A percentile compares a stretch with the other conserved stretches of the same genome.
These are phyloP conservation scores for Agrochola circellaris DNA, from an alignment of 2,888 invertebrate genomes.

Conservation along the genomic window DNA sequence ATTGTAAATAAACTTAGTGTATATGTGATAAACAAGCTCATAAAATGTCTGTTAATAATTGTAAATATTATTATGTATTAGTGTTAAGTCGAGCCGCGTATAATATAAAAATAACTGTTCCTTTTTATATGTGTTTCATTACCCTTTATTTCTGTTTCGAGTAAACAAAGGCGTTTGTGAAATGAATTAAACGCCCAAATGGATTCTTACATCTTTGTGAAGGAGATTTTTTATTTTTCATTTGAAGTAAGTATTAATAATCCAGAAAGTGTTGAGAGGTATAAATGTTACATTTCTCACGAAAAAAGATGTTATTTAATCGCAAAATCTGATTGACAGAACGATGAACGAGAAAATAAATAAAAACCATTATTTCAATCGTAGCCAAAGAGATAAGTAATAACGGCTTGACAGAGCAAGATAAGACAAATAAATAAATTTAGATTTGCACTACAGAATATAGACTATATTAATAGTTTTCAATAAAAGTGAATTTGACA, in stretches of 20 bases:
- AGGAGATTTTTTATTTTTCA: slow-evolving; percentile 7
- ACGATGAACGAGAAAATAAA: slow-evolving; percentile 18
- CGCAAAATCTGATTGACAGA: slow-evolving; percentile 16
- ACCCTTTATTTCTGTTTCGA: slow-evolving; percentile 13
- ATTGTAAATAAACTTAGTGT: slow-evolving; percentile 69
- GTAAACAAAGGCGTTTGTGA: slow-evolving; percentile 22
- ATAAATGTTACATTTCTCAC: slow-evolving; percentile 11
- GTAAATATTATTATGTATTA: slow-evolving; percentile 80
- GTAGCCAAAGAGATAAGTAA: slow-evolving; percentile 21
- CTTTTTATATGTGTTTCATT: slow-evolving; percentile 80
- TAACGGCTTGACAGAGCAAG: slow-evolving; percentile 19
- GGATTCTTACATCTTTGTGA: slow-evolving; percentile 2
- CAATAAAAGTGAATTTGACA: slow-evolving; percentile 14
- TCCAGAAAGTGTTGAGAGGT: neutral
- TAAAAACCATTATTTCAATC: slow-evolving; percentile 26
- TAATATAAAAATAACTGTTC: slow-evolving; percentile 84
- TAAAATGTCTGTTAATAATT: slow-evolving; percentile 76
- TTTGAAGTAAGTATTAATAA: slow-evolving; percentile 9
- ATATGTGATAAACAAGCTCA: slow-evolving; percentile 72
- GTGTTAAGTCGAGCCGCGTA: slow-evolving; percentile 76
- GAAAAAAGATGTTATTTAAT: slow-evolving; percentile 1
- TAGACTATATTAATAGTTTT: slow-evolving; percentile 12
- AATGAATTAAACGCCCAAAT: slow-evolving; percentile 27
- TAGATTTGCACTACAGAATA: slow-evolving; percentile 17
- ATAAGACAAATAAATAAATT: slow-evolving; percentile 33